A percentile compares a stretch with the other conserved stretches of the same genome.
These are phyloP conservation scores for Lucifuga dentata DNA, from an alignment of 2,113 vertebrate genomes.

Conservation along the genomic window DNA sequence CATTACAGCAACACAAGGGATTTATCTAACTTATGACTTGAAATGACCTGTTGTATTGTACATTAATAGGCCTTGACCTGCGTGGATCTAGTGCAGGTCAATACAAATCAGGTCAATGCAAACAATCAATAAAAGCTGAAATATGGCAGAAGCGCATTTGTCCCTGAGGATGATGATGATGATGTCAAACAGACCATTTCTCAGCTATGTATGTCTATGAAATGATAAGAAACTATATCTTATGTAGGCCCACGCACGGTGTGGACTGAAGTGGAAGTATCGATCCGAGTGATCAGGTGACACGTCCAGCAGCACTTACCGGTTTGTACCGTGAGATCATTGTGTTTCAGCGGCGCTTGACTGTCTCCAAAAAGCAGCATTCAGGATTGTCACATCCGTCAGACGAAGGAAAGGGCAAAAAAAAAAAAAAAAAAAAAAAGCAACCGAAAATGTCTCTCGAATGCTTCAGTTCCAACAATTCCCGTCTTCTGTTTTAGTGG, in stretches of 20 bases:
- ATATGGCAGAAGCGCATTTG: too few species aligned
- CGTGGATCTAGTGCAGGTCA: not conserved
- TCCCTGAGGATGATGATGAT: not conserved
- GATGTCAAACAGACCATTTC: not conserved
- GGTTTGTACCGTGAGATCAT: constrained; percentile 81
- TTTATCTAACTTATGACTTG: not conserved
- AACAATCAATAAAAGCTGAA: too few species aligned
- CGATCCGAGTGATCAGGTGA: constrained; percentile 17
- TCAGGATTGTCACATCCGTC: constrained; percentile 39
- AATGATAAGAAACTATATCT: not conserved
- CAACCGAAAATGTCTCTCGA: constrained; percentile 18
- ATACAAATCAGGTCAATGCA: too few species aligned
- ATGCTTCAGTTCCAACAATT: constrained; percentile 5
- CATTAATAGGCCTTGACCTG: not conserved
- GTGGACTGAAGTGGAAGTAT: not conserved
- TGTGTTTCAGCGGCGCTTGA: constrained; percentile 30
- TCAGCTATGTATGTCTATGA: not conserved
- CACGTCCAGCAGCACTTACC: constrained; percentile 67
- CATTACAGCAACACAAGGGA: not conserved
- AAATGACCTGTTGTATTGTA: not conserved
- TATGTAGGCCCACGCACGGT: too few species aligned
- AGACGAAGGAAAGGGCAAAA: not conserved
- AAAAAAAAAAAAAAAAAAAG: constrained; percentile 1
- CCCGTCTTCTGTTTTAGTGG: constrained; percentile 25
- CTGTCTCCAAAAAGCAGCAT: constrained; percentile 42